These are phyloP conservation scores for Sturnus vulgaris DNA, from an alignment of 2,113 vertebrate genomes.

Conservation along the genomic window DNA sequence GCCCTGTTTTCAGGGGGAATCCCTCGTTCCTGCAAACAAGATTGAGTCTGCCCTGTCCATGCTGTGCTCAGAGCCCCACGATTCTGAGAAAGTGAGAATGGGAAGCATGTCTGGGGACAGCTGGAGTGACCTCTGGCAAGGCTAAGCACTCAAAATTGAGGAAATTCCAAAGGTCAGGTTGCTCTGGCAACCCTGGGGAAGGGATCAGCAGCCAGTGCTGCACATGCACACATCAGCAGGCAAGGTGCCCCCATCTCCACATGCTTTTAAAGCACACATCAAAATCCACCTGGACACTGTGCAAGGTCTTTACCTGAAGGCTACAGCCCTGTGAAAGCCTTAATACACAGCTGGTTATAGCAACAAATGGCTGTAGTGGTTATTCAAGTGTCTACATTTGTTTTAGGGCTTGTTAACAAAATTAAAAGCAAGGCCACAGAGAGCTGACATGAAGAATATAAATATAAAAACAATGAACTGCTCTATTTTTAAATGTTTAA, in stretches of 20 bases:
- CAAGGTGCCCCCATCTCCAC: background rate
- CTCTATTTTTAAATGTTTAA: background rate
- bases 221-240: background rate
- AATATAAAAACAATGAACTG: background rate
- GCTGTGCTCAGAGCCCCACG: background rate
- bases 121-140: background rate
- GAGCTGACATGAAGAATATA: background rate
- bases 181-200: background rate
- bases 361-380: background rate
- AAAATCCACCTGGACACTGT: background rate
- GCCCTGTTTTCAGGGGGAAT: background rate
- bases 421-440: background rate
- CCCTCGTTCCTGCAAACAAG: background rate
- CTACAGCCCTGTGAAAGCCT: background rate
- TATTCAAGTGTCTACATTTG: accelerated
- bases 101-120: background rate
- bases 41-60: background rate
- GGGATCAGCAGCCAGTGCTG: background rate
- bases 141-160: background rate
- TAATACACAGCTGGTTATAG: background rate
- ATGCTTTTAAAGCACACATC: background rate
- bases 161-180: constrained; percentile 30
- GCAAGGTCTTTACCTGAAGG: background rate
- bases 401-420: background rate
- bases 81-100: background rate